Percentiles rank a stretch among this genome's conserved stretches.
Conservation (phyloP, 2,113 vertebrate species). For the Caranx melampygus region DNA sequence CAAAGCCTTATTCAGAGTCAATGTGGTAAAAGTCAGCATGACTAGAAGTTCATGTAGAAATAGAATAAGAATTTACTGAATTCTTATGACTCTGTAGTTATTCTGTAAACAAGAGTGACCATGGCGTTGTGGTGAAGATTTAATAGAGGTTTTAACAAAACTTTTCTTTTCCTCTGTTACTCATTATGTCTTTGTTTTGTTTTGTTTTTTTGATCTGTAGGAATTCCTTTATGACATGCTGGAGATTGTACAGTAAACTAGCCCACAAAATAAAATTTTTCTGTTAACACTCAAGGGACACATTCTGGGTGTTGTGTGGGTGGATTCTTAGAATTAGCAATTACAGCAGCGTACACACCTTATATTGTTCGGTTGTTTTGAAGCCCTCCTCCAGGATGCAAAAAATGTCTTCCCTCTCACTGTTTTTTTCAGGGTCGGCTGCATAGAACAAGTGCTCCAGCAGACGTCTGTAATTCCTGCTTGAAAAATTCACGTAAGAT, state of each 20-base stretch:
- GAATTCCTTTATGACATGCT: background rate
- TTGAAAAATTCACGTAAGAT: slow-evolving; percentile 45
- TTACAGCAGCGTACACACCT: slow-evolving; percentile 65
- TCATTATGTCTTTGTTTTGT: slow-evolving; percentile 2
- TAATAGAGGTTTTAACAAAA: background rate
- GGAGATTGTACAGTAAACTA: too few species aligned
- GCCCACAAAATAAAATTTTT: background rate
- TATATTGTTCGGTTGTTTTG: slow-evolving; percentile 71
- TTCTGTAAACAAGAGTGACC: background rate
- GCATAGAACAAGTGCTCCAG: slow-evolving; percentile 88
- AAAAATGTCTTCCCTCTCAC: slow-evolving; percentile 83
- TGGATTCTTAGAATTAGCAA: background rate
- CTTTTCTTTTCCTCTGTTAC: background rate
- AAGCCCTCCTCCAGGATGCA: slow-evolving; percentile 87
- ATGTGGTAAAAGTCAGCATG: background rate
- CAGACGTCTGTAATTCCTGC: slow-evolving; percentile 82
- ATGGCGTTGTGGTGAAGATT: too few species aligned
- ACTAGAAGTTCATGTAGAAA: background rate
- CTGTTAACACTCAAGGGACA: slow-evolving; percentile 1
- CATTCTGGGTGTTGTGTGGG: background rate
- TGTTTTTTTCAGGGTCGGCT: slow-evolving; percentile 77
- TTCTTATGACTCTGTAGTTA: background rate
- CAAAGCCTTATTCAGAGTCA: slow-evolving; percentile 65
- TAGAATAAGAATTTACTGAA: background rate
- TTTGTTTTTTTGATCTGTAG: background rate